These are phyloP conservation scores for Athripsodes cinereus DNA, from an alignment of 2,888 invertebrate genomes.

Conservation along the genomic window DNA sequence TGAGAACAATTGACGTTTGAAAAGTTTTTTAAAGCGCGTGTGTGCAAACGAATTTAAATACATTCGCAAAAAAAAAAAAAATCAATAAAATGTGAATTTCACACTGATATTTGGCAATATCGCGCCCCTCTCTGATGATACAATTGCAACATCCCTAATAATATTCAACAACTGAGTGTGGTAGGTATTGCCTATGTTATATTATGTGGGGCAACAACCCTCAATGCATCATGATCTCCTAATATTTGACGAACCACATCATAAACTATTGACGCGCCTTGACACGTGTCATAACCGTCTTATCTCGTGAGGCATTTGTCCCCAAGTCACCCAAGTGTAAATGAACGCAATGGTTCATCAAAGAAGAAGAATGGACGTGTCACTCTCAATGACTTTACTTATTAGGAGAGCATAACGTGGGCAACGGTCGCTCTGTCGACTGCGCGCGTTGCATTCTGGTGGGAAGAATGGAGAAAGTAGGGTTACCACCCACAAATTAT, in stretches of 20 bases:
- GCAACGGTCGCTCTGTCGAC: slow-evolving; percentile 10
- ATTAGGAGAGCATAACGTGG: slow-evolving; percentile 39
- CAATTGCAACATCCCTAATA: no score
- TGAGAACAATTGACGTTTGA: no score
- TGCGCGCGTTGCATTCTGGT: slow-evolving; percentile 7
- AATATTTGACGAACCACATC: slow-evolving; percentile 26
- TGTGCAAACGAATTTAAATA: no score
- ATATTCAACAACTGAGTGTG: no score
- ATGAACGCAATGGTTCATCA: slow-evolving; percentile 42
- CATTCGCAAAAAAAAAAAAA: no score
- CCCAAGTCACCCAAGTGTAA: slow-evolving; percentile 35
- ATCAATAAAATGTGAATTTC: no score
- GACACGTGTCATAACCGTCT: slow-evolving; percentile 17
- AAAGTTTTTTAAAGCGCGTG: no score
- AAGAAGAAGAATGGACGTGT: slow-evolving; percentile 53
- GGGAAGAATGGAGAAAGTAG: not conserved
- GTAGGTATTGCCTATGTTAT: no score
- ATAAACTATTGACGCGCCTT: slow-evolving; percentile 18
- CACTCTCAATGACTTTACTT: slow-evolving; percentile 54
- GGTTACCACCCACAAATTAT: no score
- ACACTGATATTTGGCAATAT: no score
- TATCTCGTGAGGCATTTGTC: not conserved
- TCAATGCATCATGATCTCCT: slow-evolving; percentile 14
- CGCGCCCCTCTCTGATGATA: no score
- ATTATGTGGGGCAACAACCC: slow-evolving; percentile 2